Percentiles rank a stretch among this genome's conserved stretches.
Conservation (phyloP, 2,888 invertebrate genomes). For the Galerucella nymphaeae region DNA sequence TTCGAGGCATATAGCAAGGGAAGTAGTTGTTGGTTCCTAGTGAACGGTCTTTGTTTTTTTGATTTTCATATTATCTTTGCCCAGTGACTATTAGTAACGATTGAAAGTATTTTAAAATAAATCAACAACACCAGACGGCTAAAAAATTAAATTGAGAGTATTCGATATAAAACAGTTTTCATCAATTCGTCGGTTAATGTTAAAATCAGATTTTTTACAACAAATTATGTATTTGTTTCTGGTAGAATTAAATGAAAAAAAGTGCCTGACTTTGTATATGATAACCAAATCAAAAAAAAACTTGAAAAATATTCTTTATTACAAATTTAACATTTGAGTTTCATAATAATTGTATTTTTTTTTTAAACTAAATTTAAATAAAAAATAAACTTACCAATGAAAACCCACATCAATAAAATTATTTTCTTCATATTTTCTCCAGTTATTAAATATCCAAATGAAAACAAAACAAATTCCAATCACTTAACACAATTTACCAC, state of each 20-base stretch:
- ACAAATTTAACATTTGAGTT: neutral
- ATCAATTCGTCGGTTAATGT: neutral
- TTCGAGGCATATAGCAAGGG: too few relatives aligned
- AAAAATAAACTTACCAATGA: neutral
- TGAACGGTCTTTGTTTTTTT: too few relatives aligned
- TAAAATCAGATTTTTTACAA: neutral
- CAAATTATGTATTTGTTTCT: too few relatives aligned
- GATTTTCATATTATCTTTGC: neutral
- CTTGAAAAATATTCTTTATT: neutral
- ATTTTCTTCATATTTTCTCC: neutral
- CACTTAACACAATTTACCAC: neutral
- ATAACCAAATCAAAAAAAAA: too few relatives aligned
- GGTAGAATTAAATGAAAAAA: neutral
- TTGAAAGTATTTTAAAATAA: neutral
- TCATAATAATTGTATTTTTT: too few relatives aligned
- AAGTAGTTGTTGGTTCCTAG: too few relatives aligned
- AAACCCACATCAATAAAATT: neutral
- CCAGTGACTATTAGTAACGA: neutral
- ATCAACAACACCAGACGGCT: neutral
- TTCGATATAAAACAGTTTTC: constrained; percentile 1
- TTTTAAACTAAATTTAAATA: neutral
- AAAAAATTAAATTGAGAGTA: constrained; percentile 9
- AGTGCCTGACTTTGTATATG: too few relatives aligned
- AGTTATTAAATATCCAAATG: neutral
- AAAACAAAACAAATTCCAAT: neutral